Evolutionary conservation across 2,888 invertebrate genomes (phyloP).

Genomic region (Cheilosia pagana): DNA sequence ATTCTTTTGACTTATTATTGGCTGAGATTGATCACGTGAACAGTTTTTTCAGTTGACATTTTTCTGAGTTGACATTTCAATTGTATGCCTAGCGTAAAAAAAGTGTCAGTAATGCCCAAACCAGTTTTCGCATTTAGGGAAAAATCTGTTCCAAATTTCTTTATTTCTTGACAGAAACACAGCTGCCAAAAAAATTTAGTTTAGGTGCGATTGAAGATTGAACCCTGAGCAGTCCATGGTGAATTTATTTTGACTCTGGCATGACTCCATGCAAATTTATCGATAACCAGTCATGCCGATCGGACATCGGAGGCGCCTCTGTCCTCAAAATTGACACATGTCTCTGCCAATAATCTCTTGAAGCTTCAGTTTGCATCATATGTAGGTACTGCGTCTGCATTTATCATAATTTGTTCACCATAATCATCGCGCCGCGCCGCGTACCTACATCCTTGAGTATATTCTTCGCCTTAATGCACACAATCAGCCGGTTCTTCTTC

Average conservation of each 20-base stretch:
- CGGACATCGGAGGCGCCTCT: slow-evolving; percentile 29
- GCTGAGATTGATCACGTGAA: no score
- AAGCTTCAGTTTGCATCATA: slow-evolving; percentile 34
- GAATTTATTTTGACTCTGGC: not conserved
- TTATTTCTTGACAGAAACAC: no score
- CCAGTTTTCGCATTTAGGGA: no score
- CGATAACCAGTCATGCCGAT: not conserved
- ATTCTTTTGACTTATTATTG: no score
- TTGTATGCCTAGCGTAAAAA: no score
- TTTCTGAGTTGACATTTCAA: no score
- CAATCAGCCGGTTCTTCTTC: slow-evolving; percentile 64
- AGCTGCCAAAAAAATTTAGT: not conserved
- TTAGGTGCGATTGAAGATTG: no score
- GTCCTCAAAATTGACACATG: slow-evolving; percentile 51
- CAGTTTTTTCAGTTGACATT: no score
- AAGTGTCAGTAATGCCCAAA: no score
- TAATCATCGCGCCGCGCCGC: slow-evolving; percentile 34
- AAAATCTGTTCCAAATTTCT: no score
- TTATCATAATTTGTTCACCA: slow-evolving; percentile 64
- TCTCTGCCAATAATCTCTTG: slow-evolving; percentile 40
- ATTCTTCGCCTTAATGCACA: slow-evolving; percentile 42
- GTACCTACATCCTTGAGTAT: slow-evolving; percentile 27
- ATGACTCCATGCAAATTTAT: slow-evolving; percentile 16
- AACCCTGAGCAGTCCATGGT: not conserved
- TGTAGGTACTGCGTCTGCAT: slow-evolving; percentile 35